A percentile compares a stretch with the other conserved stretches of the same genome.
These are phyloP conservation scores for Piezodorus guildinii DNA, from an alignment of 1,140 invertebrate species.

Conservation along the genomic window DNA sequence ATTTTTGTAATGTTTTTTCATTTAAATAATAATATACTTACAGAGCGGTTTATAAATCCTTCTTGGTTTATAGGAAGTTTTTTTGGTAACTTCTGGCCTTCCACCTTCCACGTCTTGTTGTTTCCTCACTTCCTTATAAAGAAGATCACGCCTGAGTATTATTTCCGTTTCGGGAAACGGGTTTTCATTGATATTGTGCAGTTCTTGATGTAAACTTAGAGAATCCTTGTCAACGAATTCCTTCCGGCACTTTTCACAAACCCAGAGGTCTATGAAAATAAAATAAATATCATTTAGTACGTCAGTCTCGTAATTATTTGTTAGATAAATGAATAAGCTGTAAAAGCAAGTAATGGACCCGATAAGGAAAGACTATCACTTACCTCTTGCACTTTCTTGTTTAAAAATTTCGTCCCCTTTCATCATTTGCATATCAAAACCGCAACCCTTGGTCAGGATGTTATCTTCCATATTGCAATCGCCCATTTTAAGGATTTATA, in stretches of 20 bases:
- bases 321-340: not conserved
- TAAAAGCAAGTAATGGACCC: too few species aligned
- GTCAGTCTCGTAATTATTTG: not conserved
- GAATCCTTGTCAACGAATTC: conserved; percentile 11
- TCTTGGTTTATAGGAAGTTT: conserved; percentile 41
- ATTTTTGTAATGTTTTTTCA: not conserved
- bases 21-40: conserved; percentile 5
- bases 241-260: conserved; percentile 9
- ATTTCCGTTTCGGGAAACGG: conserved; percentile 16
- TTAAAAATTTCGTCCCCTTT: not conserved
- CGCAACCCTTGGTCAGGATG: not conserved
- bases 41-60: conserved; percentile 20
- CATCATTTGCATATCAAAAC: not conserved
- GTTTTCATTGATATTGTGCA: conserved; percentile 5
- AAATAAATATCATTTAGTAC: not conserved
- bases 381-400: not conserved
- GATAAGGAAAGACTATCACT: not conserved
- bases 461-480: not conserved
- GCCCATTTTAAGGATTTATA: not conserved
- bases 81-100: conserved; percentile 39
- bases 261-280: not conserved
- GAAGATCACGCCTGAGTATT: conserved; percentile 30
- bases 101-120: conserved; percentile 41
- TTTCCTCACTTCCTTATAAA: conserved; percentile 43
- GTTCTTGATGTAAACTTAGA: conserved; percentile 6